Conservation (phyloP, 1,140 invertebrate species). For the Lysiphlebus fabarum region DNA sequence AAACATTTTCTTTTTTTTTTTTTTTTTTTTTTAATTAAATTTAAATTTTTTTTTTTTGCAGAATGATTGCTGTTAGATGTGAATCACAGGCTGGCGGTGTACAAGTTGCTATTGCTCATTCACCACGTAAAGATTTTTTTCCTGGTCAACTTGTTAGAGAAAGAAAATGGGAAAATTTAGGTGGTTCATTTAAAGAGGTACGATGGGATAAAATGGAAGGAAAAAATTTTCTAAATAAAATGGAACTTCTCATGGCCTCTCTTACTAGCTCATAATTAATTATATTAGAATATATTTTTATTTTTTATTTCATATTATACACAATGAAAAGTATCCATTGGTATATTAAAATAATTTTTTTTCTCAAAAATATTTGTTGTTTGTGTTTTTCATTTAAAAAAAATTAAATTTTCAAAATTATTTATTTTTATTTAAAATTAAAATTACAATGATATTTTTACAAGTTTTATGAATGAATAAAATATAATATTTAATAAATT, state of each 20-base stretch:
- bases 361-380: no score
- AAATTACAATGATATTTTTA: no score
- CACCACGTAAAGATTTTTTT: slow-evolving; percentile 82
- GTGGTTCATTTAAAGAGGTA: slow-evolving; percentile 86
- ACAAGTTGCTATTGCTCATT: slow-evolving; percentile 75
- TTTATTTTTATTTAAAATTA: no score
- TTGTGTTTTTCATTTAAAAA: no score
- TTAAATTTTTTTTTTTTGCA: slow-evolving; percentile 32
- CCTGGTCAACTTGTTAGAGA: slow-evolving; percentile 82
- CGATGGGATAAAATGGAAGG: slow-evolving; percentile 93
- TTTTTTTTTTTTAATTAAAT: background rate
- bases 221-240: slow-evolving; percentile 95
- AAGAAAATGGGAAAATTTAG: slow-evolving; percentile 87
- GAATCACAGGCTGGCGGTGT: slow-evolving; percentile 69
- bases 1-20: slow-evolving; percentile 1
- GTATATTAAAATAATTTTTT: no score
- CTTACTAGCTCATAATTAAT: slow-evolving; percentile 62
- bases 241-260: slow-evolving; percentile 93
- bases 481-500: no score
- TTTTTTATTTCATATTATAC: slow-evolving; percentile 6
- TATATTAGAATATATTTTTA: slow-evolving; percentile 18
- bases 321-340: no score
- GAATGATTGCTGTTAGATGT: slow-evolving; percentile 85
- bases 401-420: no score
- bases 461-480: no score